phyloP scores from a whole-genome alignment of 2,888 invertebrate species.

The Sisyra terminalis region DNA sequence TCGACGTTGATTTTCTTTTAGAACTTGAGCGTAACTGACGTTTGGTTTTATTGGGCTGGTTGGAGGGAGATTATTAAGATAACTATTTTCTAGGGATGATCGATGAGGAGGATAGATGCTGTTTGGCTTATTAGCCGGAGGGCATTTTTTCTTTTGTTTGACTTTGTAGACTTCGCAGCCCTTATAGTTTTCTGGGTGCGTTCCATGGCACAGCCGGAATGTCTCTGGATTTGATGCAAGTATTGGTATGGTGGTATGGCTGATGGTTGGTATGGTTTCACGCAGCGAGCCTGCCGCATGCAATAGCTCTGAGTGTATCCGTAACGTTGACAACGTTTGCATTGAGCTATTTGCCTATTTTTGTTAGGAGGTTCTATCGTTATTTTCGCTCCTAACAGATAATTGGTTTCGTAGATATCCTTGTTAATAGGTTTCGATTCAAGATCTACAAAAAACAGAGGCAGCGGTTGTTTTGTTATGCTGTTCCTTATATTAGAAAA shows the following conservation, averaged over 20 bases:
- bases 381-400: slow-evolving; percentile 10
- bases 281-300: slow-evolving; percentile 10
- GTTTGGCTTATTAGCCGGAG: no score
- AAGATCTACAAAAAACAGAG: slow-evolving; percentile 13
- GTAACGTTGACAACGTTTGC: slow-evolving; percentile 13
- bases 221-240: slow-evolving; percentile 10
- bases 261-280: slow-evolving; percentile 14
- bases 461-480: slow-evolving; percentile 11
- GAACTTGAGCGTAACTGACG: no score
- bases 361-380: slow-evolving; percentile 12
- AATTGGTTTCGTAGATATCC: slow-evolving; percentile 11
- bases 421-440: slow-evolving; percentile 12
- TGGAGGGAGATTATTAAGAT: no score
- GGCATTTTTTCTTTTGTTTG: no score
- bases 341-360: slow-evolving; percentile 12
- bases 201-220: slow-evolving; percentile 10
- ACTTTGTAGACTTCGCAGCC: slow-evolving; percentile 8
- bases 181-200: slow-evolving; percentile 12
- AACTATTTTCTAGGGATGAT: no score
- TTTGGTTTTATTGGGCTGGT: no score
- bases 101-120: no score
- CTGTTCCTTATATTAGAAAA: slow-evolving; percentile 10
- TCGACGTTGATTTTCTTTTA: no score
- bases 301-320: slow-evolving; percentile 14
- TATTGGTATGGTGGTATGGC: slow-evolving; percentile 11